A percentile compares a stretch with the other conserved stretches of the same genome.
Evolutionary conservation across 2,113 vertebrate genomes (phyloP).

Genomic region (Gopherus flavomarginatus): DNA sequence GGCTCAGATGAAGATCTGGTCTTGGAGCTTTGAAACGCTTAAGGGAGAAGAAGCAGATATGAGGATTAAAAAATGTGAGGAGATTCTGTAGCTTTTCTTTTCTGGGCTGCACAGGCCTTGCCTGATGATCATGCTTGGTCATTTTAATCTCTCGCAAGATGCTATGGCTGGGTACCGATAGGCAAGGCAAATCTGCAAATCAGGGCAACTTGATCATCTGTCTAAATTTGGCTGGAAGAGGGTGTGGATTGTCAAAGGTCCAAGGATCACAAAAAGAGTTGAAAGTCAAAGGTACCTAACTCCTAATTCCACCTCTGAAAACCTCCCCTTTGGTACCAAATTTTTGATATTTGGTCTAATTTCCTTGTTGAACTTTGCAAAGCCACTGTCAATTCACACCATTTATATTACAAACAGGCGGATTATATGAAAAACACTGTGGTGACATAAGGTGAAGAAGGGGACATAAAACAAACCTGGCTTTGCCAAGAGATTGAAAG

Average conservation of each 20-base stretch:
- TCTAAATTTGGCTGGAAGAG: background rate
- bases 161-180: conserved; percentile 27
- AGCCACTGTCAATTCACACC: background rate
- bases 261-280: background rate
- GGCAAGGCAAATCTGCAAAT: background rate
- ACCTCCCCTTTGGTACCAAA: background rate
- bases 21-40: conserved; percentile 38
- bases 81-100: conserved; percentile 34
- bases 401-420: background rate
- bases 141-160: background rate
- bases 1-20: conserved; percentile 51
- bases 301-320: background rate
- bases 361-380: background rate
- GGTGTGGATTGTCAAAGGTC: background rate
- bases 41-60: conserved; percentile 49
- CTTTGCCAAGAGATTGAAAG: background rate
- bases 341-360: background rate
- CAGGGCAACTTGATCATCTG: background rate
- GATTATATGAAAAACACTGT: background rate
- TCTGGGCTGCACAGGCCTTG: conserved; percentile 3
- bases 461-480: background rate
- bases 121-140: too few species aligned
- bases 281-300: background rate
- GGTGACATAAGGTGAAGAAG: background rate
- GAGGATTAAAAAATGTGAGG: conserved; percentile 46